Evolutionary conservation across 1,140 invertebrate species (phyloP).

Genomic region (Panagrolaimus sp.): DNA sequence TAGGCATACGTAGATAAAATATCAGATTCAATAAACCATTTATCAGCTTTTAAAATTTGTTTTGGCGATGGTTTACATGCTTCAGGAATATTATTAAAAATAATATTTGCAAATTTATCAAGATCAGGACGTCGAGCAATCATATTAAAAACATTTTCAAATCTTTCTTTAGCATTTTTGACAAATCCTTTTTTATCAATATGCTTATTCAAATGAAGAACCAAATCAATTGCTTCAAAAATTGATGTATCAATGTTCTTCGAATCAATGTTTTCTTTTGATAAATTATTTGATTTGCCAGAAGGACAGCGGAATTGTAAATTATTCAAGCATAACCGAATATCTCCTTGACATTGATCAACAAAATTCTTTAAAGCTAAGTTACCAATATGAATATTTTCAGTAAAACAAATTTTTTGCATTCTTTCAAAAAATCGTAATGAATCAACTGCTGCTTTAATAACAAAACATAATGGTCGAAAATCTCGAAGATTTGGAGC

Average conservation of each 20-base stretch:
- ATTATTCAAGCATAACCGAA: conserved; percentile 4
- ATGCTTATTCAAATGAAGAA: neutral
- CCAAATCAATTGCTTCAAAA: neutral
- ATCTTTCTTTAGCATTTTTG: neutral
- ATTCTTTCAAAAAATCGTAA: neutral
- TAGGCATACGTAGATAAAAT: neutral
- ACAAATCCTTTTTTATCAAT: neutral
- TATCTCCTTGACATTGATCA: neutral
- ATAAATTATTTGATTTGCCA: neutral
- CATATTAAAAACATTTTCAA: conserved; percentile 5
- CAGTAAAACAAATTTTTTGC: neutral
- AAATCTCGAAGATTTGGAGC: neutral
- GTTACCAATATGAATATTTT: neutral
- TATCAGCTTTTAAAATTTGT: neutral
- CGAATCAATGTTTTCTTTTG: too few species aligned
- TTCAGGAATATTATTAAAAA: conserved; percentile 3
- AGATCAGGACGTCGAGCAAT: neutral
- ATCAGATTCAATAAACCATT: conserved; percentile 7
- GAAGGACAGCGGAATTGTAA: conserved; percentile 1
- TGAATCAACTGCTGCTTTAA: neutral
- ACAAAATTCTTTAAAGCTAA: conserved; percentile 6
- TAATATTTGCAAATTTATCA: neutral
- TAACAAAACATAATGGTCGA: neutral
- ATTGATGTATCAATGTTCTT: neutral
- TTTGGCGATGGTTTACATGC: neutral